A percentile compares a stretch with the other conserved stretches of the same genome.
Conservation (phyloP, 2,113 vertebrate genomes). For the Pangasianodon gigas region DNA sequence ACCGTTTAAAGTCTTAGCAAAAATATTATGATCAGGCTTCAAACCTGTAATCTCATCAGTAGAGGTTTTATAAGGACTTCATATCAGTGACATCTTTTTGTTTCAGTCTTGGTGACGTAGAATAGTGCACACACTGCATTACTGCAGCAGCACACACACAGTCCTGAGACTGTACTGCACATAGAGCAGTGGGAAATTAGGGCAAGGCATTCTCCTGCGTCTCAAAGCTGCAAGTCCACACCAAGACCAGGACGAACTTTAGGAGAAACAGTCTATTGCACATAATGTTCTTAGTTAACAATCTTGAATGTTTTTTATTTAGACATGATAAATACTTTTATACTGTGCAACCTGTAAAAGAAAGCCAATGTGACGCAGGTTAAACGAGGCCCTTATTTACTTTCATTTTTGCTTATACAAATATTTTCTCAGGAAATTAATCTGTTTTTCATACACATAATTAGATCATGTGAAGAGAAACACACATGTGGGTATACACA, state of each 20-base stretch:
- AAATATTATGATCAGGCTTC: background rate
- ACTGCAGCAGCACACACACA: conserved; percentile 1
- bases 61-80: background rate
- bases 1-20: background rate
- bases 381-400: background rate
- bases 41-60: background rate
- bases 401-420: background rate
- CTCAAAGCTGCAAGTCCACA: background rate
- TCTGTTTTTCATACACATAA: background rate
- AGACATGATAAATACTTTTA: background rate
- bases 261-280: background rate
- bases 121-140: conserved; percentile 6
- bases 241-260: conserved; percentile 13
- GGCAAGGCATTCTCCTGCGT: conserved; percentile 37
- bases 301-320: background rate
- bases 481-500: background rate
- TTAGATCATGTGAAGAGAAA: background rate
- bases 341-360: background rate
- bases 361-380: background rate
- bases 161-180: conserved; percentile 26
- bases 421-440: conserved; percentile 4
- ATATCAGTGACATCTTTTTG: background rate
- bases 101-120: background rate
- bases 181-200: conserved; percentile 33
- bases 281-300: background rate